Evolutionary conservation across 2,888 invertebrate species (phyloP), one percentile per base, ranked within the genome.

Genomic region (Blastobasis adustella): DNA sequence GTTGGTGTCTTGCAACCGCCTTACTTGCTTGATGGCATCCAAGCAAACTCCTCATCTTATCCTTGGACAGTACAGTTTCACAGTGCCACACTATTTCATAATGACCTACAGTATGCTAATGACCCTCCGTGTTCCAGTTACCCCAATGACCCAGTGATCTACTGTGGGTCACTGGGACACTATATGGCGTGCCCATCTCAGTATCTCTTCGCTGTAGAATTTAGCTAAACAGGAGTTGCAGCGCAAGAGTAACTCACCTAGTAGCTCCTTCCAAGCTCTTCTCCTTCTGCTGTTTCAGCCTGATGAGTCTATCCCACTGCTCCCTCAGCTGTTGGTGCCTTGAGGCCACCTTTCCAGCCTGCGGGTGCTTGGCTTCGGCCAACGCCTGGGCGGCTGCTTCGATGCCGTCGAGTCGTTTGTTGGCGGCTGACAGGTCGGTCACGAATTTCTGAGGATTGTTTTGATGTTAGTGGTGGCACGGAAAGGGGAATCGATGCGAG

Each of bases 371-470:
- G 57, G 94, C 93, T 0, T 91, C 90, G 0, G 94, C 93, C 77
- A 99, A 93, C 64, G 95, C 96, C 44, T 95, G 93, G 0, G 97
- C 98, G 10, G 96, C 94, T 0, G 92, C 89, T 69, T 98, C 97
- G 54, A 99, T 94, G 51, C 94, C 94, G 62, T 97, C 97, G 95
- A 96, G 8, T 40, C 40, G 6, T 4, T 9, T 6, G 6, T 9
- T 9, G 7, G 97, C 98, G 0, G 98, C 98, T 0, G 97, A 97
- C 42, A 99, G 86, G 73, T 99, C 98, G 0, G 98, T 98, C 38
- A 98, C 92, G 80, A 99, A 95, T 87, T 97, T 96, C 92, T 94
- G 75, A 0, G 23, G 10, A 39, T n/a, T 6, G 10, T 23, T 23
- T 23, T 23, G 3, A 23, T 23, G 23, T 23, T n/a, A 23, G 23